phyloP scores from a whole-genome alignment of 2,113 vertebrate species.

The Papio anubis region DNA sequence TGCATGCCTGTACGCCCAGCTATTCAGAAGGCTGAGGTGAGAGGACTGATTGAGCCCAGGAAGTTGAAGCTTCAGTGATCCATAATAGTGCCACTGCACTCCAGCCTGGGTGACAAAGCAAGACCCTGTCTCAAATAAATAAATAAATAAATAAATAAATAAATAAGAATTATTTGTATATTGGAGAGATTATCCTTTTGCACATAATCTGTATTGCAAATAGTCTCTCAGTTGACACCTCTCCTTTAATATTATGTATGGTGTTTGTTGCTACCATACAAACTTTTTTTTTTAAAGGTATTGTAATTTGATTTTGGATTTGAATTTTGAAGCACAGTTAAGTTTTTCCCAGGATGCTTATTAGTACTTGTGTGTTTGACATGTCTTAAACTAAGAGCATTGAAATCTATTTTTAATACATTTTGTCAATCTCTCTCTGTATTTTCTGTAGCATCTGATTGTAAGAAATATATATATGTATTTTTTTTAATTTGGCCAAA shows the following conservation, averaged over 20 bases:
- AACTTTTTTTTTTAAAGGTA: not conserved
- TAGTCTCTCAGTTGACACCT: not conserved
- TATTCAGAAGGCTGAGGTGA: too few species aligned
- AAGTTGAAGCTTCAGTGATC: too few species aligned
- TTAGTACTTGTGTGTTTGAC: not conserved
- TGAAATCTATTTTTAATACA: constrained; percentile 3
- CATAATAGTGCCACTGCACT: too few species aligned
- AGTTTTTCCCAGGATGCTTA: not conserved
- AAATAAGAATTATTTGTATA: not conserved
- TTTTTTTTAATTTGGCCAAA: not conserved
- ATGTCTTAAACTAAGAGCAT: not conserved
- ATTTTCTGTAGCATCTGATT: not conserved
- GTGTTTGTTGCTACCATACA: not conserved
- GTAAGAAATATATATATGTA: too few species aligned
- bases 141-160: not conserved
- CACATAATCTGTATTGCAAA: not conserved
- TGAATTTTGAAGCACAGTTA: not conserved
- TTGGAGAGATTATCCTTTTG: not conserved
- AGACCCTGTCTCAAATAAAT: too few species aligned
- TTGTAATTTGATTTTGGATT: not conserved
- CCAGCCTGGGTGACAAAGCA: too few species aligned
- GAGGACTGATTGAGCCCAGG: too few species aligned
- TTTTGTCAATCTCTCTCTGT: not conserved
- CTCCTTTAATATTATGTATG: not conserved
- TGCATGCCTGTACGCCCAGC: too few species aligned